Evolutionary conservation across 2,888 invertebrate genomes (phyloP).

Genomic region (Automeris io): DNA sequence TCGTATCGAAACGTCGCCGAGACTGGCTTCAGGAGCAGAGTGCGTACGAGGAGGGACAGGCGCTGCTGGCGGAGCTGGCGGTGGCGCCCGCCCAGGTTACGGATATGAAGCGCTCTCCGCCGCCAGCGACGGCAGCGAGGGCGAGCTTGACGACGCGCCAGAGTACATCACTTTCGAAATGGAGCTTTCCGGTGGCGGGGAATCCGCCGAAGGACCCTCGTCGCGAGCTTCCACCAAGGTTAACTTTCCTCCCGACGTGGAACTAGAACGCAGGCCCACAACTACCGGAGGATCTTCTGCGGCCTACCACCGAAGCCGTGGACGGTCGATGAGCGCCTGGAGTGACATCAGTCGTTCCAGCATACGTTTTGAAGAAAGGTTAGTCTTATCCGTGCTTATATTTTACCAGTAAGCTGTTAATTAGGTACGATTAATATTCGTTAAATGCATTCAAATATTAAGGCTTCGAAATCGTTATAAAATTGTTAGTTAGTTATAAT

Average conservation of each 20-base stretch:
- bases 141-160: conserved; percentile 56
- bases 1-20: conserved; percentile 61
- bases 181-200: conserved; percentile 62
- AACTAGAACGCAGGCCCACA: conserved; percentile 66
- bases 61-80: conserved; percentile 43
- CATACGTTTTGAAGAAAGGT: conserved; percentile 88
- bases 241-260: conserved; percentile 79
- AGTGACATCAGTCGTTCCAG: conserved; percentile 91
- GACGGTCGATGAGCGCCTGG: conserved; percentile 91
- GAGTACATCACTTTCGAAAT: conserved; percentile 66
- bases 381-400: too few species aligned
- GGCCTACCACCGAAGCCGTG: conserved; percentile 74
- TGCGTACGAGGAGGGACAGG: conserved; percentile 44
- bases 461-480: too few species aligned
- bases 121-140: conserved; percentile 68
- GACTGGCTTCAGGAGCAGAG: conserved; percentile 54
- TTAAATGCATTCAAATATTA: too few species aligned
- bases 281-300: conserved; percentile 60
- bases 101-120: conserved; percentile 71
- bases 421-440: too few species aligned
- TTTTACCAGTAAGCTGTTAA: too few species aligned
- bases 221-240: conserved; percentile 78
- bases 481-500: conserved; percentile 19
- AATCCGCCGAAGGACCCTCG: conserved; percentile 60
- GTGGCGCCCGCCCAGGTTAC: conserved; percentile 67